These are phyloP conservation scores for Piprites chloris DNA, from an alignment of 2,113 vertebrate genomes.

Conservation along the genomic window DNA sequence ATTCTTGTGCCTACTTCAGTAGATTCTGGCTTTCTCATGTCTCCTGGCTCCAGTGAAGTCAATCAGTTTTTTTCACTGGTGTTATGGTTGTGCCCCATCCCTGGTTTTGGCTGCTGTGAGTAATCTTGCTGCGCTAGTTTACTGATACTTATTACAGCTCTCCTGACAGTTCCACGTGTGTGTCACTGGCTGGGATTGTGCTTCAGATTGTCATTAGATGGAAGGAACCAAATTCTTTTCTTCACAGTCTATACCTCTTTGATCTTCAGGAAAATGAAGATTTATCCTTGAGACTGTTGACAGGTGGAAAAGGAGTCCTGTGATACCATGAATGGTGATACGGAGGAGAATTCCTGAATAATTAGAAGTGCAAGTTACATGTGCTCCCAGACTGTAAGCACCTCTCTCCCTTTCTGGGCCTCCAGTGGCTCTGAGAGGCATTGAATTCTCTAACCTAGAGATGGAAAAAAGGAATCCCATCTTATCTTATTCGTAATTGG, in stretches of 20 bases:
- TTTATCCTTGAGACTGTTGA: neutral
- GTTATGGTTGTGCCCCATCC: neutral
- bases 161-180: neutral
- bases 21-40: neutral
- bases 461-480: neutral
- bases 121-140: neutral
- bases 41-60: neutral
- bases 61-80: neutral
- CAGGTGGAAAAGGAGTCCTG: neutral
- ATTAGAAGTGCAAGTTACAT: neutral
- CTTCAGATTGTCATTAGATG: neutral
- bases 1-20: neutral
- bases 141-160: neutral
- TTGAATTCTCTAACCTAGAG: neutral
- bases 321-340: neutral
- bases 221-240: neutral
- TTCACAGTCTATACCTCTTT: neutral
- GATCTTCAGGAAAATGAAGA: neutral
- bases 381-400: neutral
- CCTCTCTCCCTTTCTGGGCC: neutral
- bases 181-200: neutral
- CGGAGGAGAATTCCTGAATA: neutral
- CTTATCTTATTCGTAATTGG: neutral
- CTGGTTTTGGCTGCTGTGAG: neutral
- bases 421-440: neutral